These are phyloP conservation scores for Tiphia femorata DNA, from an alignment of 2,888 invertebrate species.

Conservation along the genomic window DNA sequence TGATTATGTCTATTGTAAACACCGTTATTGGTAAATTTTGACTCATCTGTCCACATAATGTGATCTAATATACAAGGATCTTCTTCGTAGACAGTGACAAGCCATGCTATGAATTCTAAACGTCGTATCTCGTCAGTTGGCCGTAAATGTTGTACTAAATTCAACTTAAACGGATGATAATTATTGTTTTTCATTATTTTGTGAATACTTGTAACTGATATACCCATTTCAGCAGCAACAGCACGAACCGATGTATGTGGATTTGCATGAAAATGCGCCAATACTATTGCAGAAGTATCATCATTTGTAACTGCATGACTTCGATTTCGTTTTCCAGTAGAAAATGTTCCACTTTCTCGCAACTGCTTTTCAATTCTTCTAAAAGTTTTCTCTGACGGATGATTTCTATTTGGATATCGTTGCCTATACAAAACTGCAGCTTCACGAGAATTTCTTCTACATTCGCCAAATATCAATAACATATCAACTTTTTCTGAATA, in stretches of 20 bases:
- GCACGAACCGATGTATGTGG: neutral
- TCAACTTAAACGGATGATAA: too few species aligned
- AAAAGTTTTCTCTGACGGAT: neutral
- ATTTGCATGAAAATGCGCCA: too few species aligned
- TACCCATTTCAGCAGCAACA: neutral
- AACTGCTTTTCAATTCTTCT: too few species aligned
- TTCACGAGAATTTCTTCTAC: neutral
- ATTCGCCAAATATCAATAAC: neutral
- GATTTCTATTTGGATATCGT: neutral
- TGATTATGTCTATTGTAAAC: neutral
- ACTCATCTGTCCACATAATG: neutral
- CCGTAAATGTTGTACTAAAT: neutral
- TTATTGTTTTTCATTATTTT: slow-evolving; percentile 1
- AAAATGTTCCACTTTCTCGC: too few species aligned
- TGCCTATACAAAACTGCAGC: neutral
- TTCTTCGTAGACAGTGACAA: neutral
- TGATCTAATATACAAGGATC: neutral
- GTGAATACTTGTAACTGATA: neutral
- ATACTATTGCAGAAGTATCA: too few species aligned
- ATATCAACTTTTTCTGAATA: neutral
- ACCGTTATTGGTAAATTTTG: neutral
- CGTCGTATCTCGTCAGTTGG: neutral
- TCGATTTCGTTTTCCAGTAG: too few species aligned
- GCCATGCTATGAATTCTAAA: neutral
- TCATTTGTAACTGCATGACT: too few species aligned